Conservation (phyloP, 2,888 invertebrate species). For the Coleophora deauratella region DNA sequence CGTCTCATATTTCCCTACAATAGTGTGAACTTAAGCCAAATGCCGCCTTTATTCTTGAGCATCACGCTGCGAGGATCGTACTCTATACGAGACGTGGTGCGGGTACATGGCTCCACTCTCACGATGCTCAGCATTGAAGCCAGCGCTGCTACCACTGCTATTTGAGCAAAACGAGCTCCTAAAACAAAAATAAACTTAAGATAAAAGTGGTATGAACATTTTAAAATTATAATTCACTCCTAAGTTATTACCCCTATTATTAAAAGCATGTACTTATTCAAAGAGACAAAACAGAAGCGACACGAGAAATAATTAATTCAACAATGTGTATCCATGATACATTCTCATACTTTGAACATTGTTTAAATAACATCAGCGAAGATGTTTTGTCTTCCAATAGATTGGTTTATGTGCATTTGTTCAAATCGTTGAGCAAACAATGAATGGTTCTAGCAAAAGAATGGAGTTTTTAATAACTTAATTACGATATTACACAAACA, state of each 20-base stretch:
- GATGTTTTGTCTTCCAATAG: conserved; percentile 9
- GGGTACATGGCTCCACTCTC: conserved; percentile 48
- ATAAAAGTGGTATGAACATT: no score
- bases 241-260: no score
- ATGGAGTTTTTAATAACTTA: conserved; percentile 4
- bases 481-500: neutral
- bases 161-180: conserved; percentile 63
- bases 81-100: conserved; percentile 47
- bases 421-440: conserved; percentile 16
- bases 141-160: conserved; percentile 49
- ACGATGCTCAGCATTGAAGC: conserved; percentile 43
- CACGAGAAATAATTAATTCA: neutral
- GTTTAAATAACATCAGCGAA: conserved; percentile 15
- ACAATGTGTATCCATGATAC: neutral
- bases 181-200: conserved; percentile 19
- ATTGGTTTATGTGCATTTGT: conserved; percentile 13
- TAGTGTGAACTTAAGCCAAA: conserved; percentile 49
- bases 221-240: no score
- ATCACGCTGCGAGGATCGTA: conserved; percentile 63
- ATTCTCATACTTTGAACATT: conserved; percentile 10
- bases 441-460: conserved; percentile 9
- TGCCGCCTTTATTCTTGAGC: conserved; percentile 64
- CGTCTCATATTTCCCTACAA: conserved; percentile 5
- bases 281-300: neutral
- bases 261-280: no score